These are phyloP conservation scores for Ganaspis sp. DNA, from an alignment of 1,140 invertebrate species.

Conservation along the genomic window DNA sequence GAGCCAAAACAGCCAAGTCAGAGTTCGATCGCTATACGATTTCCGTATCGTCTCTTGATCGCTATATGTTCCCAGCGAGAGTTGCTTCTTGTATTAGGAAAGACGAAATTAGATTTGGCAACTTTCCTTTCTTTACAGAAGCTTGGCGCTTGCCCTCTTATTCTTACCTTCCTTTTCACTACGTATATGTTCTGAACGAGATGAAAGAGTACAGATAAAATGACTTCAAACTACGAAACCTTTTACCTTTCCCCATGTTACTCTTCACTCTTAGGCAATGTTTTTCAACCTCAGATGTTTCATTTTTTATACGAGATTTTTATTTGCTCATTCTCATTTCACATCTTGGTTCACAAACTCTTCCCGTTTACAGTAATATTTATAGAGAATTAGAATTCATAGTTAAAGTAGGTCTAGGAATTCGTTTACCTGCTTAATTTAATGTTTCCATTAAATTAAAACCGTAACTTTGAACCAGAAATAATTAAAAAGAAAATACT, in stretches of 20 bases:
- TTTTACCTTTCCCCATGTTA: neutral
- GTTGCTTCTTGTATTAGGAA: conserved; percentile 16
- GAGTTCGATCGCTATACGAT: conserved; percentile 26
- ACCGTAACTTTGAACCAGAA: no score
- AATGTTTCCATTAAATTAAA: no score
- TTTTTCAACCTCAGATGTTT: neutral
- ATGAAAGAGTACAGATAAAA: conserved; percentile 24
- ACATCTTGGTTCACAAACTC: neutral
- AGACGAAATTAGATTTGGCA: conserved; percentile 22
- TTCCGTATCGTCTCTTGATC: conserved; percentile 17
- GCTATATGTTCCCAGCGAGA: conserved; percentile 20
- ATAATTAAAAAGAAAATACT: no score
- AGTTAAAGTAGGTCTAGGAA: no score
- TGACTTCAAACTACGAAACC: neutral
- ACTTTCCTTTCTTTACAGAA: conserved; percentile 25
- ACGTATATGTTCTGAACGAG: neutral
- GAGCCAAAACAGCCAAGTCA: conserved; percentile 12
- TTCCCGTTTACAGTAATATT: neutral
- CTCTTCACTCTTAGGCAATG: conserved; percentile 8
- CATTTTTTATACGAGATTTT: neutral
- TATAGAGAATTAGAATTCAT: no score
- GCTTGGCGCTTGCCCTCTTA: conserved; percentile 12
- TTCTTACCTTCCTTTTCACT: neutral
- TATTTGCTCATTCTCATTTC: neutral
- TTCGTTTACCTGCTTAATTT: no score